Evolutionary conservation across 1,140 invertebrate genomes (phyloP), one percentile per base, ranked within the genome.

Genomic region (Archivesica marissinica): DNA sequence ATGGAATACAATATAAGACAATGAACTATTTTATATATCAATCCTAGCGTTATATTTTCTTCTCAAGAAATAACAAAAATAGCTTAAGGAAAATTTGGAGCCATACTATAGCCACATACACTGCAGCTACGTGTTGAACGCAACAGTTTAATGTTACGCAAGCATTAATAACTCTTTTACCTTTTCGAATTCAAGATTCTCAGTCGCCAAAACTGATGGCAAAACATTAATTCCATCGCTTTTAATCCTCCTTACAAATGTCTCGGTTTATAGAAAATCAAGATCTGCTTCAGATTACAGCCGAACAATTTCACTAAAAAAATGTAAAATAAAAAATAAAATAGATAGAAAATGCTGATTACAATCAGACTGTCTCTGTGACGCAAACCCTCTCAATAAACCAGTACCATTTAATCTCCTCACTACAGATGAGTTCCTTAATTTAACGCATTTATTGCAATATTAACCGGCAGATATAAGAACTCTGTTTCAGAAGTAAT

Each of bases 361-460:
- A 41, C 20, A 28, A 70, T 70, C 66, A 70, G 23, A 47, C 66
- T 41, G 66, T 44, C 66, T 39, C 66, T 41, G 17, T 4, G 4
- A 41, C 20, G 15, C n/a, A 41, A 25, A 35, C 66, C 44, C 47
- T 41, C 11, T 70, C 66, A 38, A 70, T 70, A 70, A 70, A 70
- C 7, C 25, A 70, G n/a, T 11, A 47, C n/a, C 20, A n/a, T 23
- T 44, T 70, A 70, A 70, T 70, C 66, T 70, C 39, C 39, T 2
- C 38, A 15, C 66, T 70, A 17, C 66, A 70, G 39, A 41, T 39
- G 23, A 70, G 66, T 70, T 47, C 66, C 39, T 44, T 70, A 70
- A 70, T 70, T 70, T 70, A 70, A 47, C 39, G 66, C 39, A 70
- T 70, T 70, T 70, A 70, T 44, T 44, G 66, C 38, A 30, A 41